Base-by-base conservation (phyloP, 2,113 vertebrate genomes). In the Myodes glareolus region DNA sequence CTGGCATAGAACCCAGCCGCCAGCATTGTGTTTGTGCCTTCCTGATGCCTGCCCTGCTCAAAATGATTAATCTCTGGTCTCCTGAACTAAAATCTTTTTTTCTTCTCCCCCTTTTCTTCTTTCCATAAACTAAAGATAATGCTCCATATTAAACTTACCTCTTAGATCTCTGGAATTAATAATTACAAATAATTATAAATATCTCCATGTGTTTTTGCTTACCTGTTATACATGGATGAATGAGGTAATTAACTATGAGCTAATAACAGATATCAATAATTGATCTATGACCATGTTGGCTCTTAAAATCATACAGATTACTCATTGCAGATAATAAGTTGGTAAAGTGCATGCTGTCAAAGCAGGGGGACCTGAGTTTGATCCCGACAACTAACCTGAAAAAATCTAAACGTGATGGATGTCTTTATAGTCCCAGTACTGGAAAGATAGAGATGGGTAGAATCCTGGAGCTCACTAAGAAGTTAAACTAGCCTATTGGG, bases 131-230 rank as follows among this genome's bases (percentile, higher is more conserved):
- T 65, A 31, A n/a, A 3, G 9, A 91, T 92, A 90, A 0, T 82
- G 68, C 21, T 98, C 52, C 36, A 63, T 50, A n/a, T 88, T 1
- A 0, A 95, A 82, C 25, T 70, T 92, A 23, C 16, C 21, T 65
- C 65, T 88, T 61, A 81, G n/a, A 88, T 77, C 1, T 76, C 91
- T 97, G 76, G 84, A 63, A 90, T 89, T 65, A 96, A 88, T 94
- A 70, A 87, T 50, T 63, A 50, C 1, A 29, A 70, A 95, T 58
- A 58, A 58, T 58, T 58, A 58, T 58, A 58, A 58, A 7, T 21
- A 84, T 88, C 75, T 88, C 17, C 33, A 89, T 86, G 80, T 61
- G n/a, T 7, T 97, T 98, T 97, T 92, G 70, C 61, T 85, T 80
- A 70, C 5, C 21, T 63, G 11, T 25, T 95, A 93, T 42, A 78